Evolutionary conservation across 2,113 vertebrate species (phyloP), one percentile per base, ranked within the genome.

Genomic region (Bagarius yarrelli): DNA sequence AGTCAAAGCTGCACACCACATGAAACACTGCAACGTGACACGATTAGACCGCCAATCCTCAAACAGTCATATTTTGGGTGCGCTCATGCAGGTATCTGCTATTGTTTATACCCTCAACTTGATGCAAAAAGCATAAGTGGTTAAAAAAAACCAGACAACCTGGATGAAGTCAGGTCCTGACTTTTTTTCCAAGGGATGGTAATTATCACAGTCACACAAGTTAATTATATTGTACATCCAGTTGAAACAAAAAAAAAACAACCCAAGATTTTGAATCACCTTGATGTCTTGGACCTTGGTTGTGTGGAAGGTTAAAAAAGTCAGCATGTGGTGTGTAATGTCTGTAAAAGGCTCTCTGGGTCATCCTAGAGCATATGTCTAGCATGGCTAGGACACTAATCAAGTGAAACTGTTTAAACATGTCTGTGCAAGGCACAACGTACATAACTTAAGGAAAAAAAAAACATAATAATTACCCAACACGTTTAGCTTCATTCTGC

Each of bases 81-180:
- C 53, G 2, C 64, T 16, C 47, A 21, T 79, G 60, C 53, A 71
- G 53, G 78, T 64, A 79, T n/a, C 25, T 32, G 4, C 4, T 50
- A 50, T 36, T 72, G 55, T 80, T 80, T 80, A 60, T 15, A 72
- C 55, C 21, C 11, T 72, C 36, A 50, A 61, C 55, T 70, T 71
- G 6, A 72, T 34, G 67, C 16, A 59, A 59, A 59, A 25, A 6
- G 1, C 15, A 5, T 70, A 70, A 27, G 36, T 14, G 34, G 34
- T 50, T 50, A 3, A 56, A 30, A 40, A 63, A 9, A 44, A 59
- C 9, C 11, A 27, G 55, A 44, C 34, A 23, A 0, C 32, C 44
- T 36, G 23, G 47, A 16, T 56, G n/a, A 57, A 36, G 55, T 40
- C 36, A 34, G 3, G 53, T 52, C n/a, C n/a, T n/a, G n/a, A 19